Base-by-base conservation (phyloP, 2,113 vertebrate species). In the Orientallactaga bullata region DNA sequence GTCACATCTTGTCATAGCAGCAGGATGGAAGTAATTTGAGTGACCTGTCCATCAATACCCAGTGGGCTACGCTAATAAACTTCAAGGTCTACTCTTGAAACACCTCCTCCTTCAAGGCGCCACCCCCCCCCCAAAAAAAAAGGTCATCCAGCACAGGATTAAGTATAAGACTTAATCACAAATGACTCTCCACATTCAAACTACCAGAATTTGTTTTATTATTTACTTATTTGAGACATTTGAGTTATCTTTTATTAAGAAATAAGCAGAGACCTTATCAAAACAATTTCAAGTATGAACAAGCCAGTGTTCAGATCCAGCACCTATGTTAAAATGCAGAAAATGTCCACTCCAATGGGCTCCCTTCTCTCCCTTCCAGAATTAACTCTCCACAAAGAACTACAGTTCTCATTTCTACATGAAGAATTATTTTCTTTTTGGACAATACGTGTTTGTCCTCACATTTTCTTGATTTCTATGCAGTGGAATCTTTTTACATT, bases 341-440 rank as follows among this genome's bases (percentile, higher is more conserved):
- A 35, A 30, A 35, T 7, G 4, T 21, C 28, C 23, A 32, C 18
- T 32, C 79, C 20, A 69, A 10, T 15, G 28, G 35, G 8, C 9
- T 63, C 7, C 18, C 30, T 23, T 21, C 32, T 77, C 30, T 1
- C 7, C 51, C 58, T 66, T 81, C 18, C n/a, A 69, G 24, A 61
- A 37, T 4, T 10, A 47, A 51, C 35, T 24, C 37, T 32, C 20
- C 30, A 26, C 2, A n/a, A 69, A 83, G n/a, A 39, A 51, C 5
- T 13, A n/a, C 21, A 37, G 21, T 35, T 39, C 24, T 63, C 79
- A 47, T 73, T 93, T 63, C 55, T 32, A 61, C 3, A 26, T 60
- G 76, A 82, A 90, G 69, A 55, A 94, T 20, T 24, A 61, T 42
- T 85, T 66, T 60, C 71, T 24, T 69, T 85, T 69, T 58, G 35